Conservation (phyloP, 2,888 invertebrate species). For the Troides aeacus region DNA sequence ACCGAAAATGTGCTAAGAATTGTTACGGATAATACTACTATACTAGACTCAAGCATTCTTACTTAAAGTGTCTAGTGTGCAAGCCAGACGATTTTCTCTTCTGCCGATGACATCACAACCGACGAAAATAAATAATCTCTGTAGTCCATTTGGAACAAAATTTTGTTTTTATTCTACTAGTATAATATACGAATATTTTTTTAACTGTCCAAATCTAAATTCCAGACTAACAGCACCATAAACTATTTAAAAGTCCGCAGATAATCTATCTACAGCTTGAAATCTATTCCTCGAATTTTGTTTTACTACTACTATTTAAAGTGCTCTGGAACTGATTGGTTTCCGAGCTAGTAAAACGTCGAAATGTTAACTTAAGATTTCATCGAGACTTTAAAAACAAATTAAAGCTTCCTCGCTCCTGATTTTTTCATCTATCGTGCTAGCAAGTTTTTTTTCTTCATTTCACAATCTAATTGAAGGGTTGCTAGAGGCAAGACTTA, state of each 20-base stretch:
- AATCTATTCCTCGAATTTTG: background rate
- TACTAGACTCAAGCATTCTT: no score
- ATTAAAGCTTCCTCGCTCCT: background rate
- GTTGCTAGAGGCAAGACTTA: background rate
- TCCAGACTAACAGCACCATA: background rate
- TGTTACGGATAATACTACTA: no score
- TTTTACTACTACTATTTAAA: background rate
- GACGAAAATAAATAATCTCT: no score
- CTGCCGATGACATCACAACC: no score
- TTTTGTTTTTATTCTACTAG: no score
- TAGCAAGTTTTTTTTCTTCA: background rate
- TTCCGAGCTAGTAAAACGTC: background rate
- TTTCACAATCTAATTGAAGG: background rate
- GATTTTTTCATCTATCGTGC: background rate
- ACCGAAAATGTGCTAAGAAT: no score
- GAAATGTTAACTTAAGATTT: background rate
- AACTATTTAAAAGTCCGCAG: background rate
- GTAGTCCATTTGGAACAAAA: no score
- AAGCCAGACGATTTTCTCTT: no score
- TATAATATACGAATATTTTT: no score
- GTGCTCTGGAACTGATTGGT: slow-evolving; percentile 1
- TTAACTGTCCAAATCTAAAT: background rate
- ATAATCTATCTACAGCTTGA: background rate
- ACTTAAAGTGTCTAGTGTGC: no score
- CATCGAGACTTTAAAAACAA: slow-evolving; percentile 1